Evolutionary conservation across 1,140 invertebrate species (phyloP).

Genomic region (Odontomachus brunneus): DNA sequence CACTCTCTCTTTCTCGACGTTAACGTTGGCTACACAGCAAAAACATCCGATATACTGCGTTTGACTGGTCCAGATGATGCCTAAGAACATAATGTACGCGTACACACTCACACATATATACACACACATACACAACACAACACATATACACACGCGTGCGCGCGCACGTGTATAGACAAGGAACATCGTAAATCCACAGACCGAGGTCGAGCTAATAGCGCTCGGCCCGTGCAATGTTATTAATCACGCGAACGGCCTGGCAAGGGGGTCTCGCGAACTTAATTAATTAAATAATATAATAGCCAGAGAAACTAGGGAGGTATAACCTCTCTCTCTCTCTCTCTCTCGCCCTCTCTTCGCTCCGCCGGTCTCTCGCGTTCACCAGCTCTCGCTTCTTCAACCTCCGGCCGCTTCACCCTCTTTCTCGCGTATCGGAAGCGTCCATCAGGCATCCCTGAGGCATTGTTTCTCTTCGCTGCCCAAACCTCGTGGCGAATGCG

Average conservation of each 20-base stretch:
- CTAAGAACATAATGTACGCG: conserved; percentile 62
- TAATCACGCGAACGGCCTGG: conserved; percentile 77
- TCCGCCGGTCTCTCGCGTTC: conserved; percentile 10
- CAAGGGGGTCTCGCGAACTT: conserved; percentile 80
- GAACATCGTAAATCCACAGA: conserved; percentile 72
- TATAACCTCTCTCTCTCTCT: conserved; percentile 54
- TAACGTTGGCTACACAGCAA: conserved; percentile 38
- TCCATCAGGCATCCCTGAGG: conserved; percentile 82
- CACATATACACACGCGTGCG: conserved; percentile 12
- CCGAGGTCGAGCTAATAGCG: conserved; percentile 72
- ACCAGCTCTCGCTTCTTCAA: conserved; percentile 61
- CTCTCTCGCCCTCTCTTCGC: conserved; percentile 31
- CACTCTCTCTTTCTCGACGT: not conserved
- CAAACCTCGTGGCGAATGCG: conserved; percentile 72
- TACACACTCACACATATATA: too few species aligned
- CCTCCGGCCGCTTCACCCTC: conserved; percentile 36
- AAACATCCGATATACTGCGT: conserved; percentile 56
- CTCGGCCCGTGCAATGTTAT: conserved; percentile 77
- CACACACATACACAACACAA: not conserved
- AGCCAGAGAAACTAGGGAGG: conserved; percentile 74
- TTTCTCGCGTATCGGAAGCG: conserved; percentile 81
- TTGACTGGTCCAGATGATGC: conserved; percentile 62
- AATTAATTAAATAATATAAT: conserved; percentile 84
- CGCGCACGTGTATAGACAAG: conserved; percentile 46
- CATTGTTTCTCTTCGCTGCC: conserved; percentile 79